Conservation (phyloP, 2,113 vertebrate genomes). For the Pseudolaguvia tuberculata region DNA sequence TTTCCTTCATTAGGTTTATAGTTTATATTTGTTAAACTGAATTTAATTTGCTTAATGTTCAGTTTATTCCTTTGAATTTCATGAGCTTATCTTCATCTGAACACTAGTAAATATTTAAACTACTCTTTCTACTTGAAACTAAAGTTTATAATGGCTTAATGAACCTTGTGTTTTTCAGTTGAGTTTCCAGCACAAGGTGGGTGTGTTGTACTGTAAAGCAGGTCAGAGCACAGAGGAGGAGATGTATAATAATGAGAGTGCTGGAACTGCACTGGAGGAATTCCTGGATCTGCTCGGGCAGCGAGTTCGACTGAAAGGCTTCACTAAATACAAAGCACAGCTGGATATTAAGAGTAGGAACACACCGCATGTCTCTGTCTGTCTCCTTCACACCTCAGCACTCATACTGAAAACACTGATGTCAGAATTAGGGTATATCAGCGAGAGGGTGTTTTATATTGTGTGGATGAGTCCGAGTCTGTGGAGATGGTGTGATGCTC, state of each 20-base stretch:
- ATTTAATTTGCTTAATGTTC: no score
- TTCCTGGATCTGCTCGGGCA: constrained; percentile 96
- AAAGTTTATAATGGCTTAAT: not conserved
- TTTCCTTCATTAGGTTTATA: not conserved
- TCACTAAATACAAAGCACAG: constrained; percentile 93
- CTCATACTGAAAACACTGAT: no score
- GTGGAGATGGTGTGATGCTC: no score
- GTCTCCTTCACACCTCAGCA: not conserved
- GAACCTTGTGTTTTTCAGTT: constrained; percentile 68
- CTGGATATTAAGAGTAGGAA: constrained; percentile 96
- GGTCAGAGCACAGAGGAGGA: constrained; percentile 96
- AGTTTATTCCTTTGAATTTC: not conserved
- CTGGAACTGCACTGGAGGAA: constrained; percentile 88
- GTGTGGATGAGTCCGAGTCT: no score
- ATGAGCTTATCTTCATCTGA: not conserved
- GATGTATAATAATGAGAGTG: constrained; percentile 97
- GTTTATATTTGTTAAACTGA: no score
- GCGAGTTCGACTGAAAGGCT: constrained; percentile 90
- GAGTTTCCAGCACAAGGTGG: constrained; percentile 98
- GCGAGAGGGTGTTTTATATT: no score
- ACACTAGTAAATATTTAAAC: not conserved
- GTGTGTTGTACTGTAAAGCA: constrained; percentile 92
- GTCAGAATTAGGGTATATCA: no score
- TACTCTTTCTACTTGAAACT: not conserved
- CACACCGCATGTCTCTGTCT: not conserved